Base-by-base conservation (phyloP, 2,113 vertebrate species). In the Aspidoscelis tigris region DNA sequence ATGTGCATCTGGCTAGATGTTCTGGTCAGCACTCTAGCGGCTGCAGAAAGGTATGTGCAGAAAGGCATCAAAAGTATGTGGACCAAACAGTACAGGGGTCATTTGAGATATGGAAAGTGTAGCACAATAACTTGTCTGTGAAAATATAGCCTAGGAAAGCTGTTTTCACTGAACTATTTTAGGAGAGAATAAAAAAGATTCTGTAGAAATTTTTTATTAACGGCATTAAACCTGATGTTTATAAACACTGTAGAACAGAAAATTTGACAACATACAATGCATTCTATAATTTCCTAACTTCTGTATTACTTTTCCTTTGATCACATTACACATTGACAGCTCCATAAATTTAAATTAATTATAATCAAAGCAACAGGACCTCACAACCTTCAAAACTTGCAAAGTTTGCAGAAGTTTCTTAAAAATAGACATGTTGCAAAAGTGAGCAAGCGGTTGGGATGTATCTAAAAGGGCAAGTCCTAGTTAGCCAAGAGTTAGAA, bases 201-300 rank as follows among this genome's bases (percentile, higher is more conserved):
- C 69, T 10, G 7, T 8, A 10, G n/a, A 20, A 55, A 58, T 64
- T 55, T 69, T 77, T 21, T 55, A 69, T 16, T 47, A 20, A 68
- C 55, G 33, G 55, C 26, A n/a, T 75, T 74, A 76, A 69, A 55
- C 55, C 21, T 41, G 61, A 3, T n/a, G 33, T 50, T 47, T 21
- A 4, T 58, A 55, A 71, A 71, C 64, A 58, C 43, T 84, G 47
- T 41, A 43, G 75, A 78, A 84, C 33, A 71, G 50, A 76, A 75
- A 75, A n/a, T 58, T 22, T 21, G 5, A 44, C 16, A 41, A 9
- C 8, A 77, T 77, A 41, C 11, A 33, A 12, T 39, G 26, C 53
- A n/a, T 21, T 33, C 68, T 53, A 10, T 47, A 39, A 76, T 20
- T 83, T 53, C 44, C 11, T 43, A 24, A 64, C 69, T 76, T 14